phyloP scores from a whole-genome alignment of 2,888 invertebrate genomes.

The Acanthococcus lagerstroemiae region DNA sequence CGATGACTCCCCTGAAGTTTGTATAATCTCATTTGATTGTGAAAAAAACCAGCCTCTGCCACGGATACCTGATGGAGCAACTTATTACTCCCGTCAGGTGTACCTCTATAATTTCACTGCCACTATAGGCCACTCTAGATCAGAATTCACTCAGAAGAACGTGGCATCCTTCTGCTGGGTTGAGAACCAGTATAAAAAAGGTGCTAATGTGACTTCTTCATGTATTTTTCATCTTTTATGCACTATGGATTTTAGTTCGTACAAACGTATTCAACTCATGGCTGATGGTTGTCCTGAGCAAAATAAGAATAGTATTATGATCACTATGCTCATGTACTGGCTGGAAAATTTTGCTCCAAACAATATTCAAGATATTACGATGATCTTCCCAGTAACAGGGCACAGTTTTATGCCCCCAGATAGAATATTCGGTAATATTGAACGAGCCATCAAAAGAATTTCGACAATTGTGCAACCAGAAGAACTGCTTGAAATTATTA shows the following conservation, averaged over 20 bases:
- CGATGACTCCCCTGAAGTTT: conserved; percentile 30
- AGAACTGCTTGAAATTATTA: background rate
- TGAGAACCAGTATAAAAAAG: conserved; percentile 38
- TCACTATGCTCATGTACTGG: no score
- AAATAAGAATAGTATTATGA: background rate
- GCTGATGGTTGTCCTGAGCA: background rate
- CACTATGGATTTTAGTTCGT: background rate
- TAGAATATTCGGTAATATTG: background rate
- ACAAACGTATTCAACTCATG: background rate
- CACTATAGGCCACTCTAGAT: conserved; percentile 38
- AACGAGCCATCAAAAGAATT: background rate
- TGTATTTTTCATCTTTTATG: conserved; percentile 35
- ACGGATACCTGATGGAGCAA: conserved; percentile 39
- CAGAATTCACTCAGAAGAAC: conserved; percentile 35
- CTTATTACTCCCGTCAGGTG: conserved; percentile 40
- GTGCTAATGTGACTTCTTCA: conserved; percentile 39
- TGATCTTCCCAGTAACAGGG: background rate
- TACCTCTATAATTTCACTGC: conserved; percentile 40
- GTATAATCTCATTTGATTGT: conserved; percentile 38
- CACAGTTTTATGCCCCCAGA: no score
- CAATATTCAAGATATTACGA: background rate
- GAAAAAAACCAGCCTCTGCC: conserved; percentile 39
- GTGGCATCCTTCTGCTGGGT: conserved; percentile 38
- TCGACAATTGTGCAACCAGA: background rate
- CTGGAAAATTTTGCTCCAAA: no score